Conservation (phyloP, 1,140 invertebrate genomes). For the Aphelinus atriplicis region DNA sequence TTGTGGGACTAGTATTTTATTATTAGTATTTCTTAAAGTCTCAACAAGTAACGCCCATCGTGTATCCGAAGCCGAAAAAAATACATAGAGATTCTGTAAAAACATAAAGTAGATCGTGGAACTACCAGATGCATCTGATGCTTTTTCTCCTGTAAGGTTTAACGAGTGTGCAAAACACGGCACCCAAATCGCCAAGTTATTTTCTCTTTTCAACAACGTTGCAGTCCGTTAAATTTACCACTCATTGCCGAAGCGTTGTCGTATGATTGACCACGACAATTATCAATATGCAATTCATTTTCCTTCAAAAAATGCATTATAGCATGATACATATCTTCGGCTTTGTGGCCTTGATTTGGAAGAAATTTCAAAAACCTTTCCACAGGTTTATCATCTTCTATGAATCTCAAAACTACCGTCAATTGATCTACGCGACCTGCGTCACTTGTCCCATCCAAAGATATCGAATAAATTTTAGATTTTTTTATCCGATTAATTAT, state of each 20-base stretch:
- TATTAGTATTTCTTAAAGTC: background rate
- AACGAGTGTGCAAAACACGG: constrained; percentile 30
- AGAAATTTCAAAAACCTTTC: constrained; percentile 12
- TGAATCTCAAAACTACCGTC: background rate
- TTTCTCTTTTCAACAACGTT: constrained; percentile 28
- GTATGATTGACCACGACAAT: constrained; percentile 41
- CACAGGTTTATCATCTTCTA: background rate
- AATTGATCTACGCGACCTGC: background rate
- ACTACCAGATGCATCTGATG: background rate
- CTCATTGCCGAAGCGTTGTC: constrained; percentile 46
- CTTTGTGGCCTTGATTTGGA: constrained; percentile 5
- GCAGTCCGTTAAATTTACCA: constrained; percentile 41
- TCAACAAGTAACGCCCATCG: background rate
- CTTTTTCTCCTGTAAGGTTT: constrained; percentile 4
- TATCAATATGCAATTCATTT: background rate
- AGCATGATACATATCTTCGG: background rate
- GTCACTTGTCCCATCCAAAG: background rate
- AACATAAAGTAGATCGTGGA: background rate
- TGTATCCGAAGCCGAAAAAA: background rate
- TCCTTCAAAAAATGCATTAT: background rate
- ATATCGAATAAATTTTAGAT: constrained; percentile 4
- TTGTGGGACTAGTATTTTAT: constrained; percentile 5
- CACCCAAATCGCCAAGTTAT: constrained; percentile 37
- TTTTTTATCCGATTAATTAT: background rate
- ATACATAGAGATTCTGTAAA: background rate